phyloP scores from a whole-genome alignment of 2,797 vertebrate species.

The Danio jaintianensis region DNA sequence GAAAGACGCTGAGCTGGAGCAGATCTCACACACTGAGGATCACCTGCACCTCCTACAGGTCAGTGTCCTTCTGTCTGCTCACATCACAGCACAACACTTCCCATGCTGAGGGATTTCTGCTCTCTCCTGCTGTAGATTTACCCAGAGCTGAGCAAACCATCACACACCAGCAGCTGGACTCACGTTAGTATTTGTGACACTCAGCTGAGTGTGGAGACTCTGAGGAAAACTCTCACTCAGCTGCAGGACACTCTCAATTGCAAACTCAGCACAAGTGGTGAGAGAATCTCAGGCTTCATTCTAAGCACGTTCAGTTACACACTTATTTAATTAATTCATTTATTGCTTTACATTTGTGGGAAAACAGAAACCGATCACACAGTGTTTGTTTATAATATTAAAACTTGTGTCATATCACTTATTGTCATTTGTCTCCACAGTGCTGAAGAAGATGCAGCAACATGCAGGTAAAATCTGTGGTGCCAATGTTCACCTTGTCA shows the following conservation, averaged over 20 bases:
- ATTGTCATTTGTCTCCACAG: neutral
- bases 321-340: too few relatives aligned
- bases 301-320: too few relatives aligned
- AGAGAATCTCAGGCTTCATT: neutral
- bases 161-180: conserved; percentile 45
- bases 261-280: conserved; percentile 48
- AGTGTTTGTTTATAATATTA: too few relatives aligned
- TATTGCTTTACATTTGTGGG: too few relatives aligned
- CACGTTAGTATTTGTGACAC: conserved; percentile 6
- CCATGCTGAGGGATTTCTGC: conserved; percentile 16
- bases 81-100: neutral
- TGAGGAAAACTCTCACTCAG: conserved; percentile 43
- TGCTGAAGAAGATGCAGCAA: neutral
- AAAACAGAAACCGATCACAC: too few relatives aligned
- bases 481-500: neutral
- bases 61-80: conserved; percentile 30
- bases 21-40: conserved; percentile 50
- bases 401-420: neutral
- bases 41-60: conserved; percentile 54
- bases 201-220: conserved; percentile 2
- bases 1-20: conserved; percentile 46
- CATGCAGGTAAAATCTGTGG: conserved; percentile 3
- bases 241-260: conserved; percentile 48
- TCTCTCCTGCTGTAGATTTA: conserved; percentile 50
- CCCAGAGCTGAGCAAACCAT: conserved; percentile 32